phyloP scores from a whole-genome alignment of 2,888 invertebrate genomes.

The Ommatoiulus sabulosus region DNA sequence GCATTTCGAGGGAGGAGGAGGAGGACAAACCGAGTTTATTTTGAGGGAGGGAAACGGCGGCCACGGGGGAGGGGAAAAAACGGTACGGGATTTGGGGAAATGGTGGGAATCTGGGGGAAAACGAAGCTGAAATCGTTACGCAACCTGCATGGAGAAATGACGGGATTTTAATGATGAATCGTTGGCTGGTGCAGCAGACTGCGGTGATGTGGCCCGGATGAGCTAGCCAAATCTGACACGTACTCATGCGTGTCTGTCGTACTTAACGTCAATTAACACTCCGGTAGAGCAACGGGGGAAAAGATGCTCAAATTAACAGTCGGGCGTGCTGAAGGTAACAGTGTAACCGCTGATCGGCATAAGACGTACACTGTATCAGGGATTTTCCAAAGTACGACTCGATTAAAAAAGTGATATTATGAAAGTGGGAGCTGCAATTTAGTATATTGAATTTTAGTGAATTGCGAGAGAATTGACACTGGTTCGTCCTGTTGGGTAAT shows the following conservation, averaged over 20 bases:
- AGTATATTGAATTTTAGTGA: no score
- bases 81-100: not conserved
- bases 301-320: not conserved
- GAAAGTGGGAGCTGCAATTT: no score
- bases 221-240: not conserved
- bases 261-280: not conserved
- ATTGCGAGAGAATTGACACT: no score
- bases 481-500: no score
- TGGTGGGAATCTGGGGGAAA: not conserved
- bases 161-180: not conserved
- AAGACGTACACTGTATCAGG: no score
- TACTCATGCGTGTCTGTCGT: not conserved
- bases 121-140: not conserved
- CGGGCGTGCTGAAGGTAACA: no score
- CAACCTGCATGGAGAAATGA: not conserved
- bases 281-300: not conserved
- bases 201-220: not conserved
- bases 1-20: not conserved
- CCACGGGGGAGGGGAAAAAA: not conserved
- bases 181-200: not conserved
- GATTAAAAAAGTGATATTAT: no score
- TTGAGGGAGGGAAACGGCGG: conserved; percentile 25
- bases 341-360: no score
- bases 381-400: no score
- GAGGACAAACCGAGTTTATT: conserved; percentile 44